Percentiles rank a stretch among this genome's conserved stretches.
These are phyloP conservation scores for Schizopygopsis malacanthus DNA, from an alignment of 2,797 vertebrate genomes.

Conservation along the genomic window DNA sequence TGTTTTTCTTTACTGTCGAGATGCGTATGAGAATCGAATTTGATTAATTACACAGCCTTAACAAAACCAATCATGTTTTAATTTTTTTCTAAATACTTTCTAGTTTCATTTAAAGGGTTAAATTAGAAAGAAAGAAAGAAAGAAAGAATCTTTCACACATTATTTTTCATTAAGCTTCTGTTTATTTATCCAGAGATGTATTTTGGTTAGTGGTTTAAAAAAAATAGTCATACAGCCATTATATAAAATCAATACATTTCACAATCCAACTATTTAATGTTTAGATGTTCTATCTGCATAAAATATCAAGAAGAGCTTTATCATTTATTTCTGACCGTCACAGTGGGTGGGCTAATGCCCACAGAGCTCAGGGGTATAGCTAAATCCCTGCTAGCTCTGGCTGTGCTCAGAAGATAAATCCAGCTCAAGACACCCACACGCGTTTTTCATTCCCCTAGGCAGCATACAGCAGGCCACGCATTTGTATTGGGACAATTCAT, in stretches of 20 bases:
- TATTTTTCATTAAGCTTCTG: neutral
- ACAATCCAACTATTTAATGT: neutral
- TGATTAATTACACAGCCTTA: too few species aligned
- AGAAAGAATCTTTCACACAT: neutral
- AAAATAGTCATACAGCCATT: neutral
- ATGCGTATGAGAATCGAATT: too few species aligned
- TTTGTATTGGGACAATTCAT: slow-evolving; percentile 56
- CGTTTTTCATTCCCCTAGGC: slow-evolving; percentile 52
- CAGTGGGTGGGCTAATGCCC: slow-evolving; percentile 54
- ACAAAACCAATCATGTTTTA: neutral
- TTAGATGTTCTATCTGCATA: slow-evolving; percentile 16
- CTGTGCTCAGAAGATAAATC: slow-evolving; percentile 54
- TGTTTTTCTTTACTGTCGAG: too few species aligned
- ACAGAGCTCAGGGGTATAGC: slow-evolving; percentile 47
- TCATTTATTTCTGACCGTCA: slow-evolving; percentile 65
- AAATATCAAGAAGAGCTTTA: slow-evolving; percentile 16
- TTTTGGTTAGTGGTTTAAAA: neutral
- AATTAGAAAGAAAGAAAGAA: neutral
- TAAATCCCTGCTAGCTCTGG: slow-evolving; percentile 39
- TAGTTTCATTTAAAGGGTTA: neutral
- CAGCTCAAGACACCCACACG: slow-evolving; percentile 55
- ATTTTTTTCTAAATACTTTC: neutral
- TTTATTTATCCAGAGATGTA: neutral
- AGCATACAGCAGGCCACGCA: slow-evolving; percentile 55
- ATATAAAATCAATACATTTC: slow-evolving; percentile 8